phyloP scores from a whole-genome alignment of 1,140 invertebrate genomes.

The Camponotus floridanus region DNA sequence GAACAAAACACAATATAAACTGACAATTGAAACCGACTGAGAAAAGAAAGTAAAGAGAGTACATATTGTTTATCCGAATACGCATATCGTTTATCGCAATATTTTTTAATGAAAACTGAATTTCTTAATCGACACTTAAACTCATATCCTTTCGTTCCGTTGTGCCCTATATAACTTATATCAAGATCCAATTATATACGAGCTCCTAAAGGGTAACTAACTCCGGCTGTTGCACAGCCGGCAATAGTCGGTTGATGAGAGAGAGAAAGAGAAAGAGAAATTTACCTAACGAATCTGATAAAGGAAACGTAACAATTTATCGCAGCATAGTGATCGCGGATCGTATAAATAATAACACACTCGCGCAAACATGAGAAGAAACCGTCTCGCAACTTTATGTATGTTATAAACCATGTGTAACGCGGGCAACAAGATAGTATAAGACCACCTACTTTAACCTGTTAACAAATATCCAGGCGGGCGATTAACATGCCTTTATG shows the following conservation, averaged over 20 bases:
- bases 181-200: slow-evolving; percentile 8
- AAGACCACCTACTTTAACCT: slow-evolving; percentile 75
- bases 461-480: slow-evolving; percentile 80
- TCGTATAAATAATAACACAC: slow-evolving; percentile 48
- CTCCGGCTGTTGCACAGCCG: slow-evolving; percentile 22
- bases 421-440: slow-evolving; percentile 61
- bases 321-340: slow-evolving; percentile 13
- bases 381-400: slow-evolving; percentile 52
- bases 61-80: background rate
- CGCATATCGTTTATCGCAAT: background rate
- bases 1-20: too few relatives aligned
- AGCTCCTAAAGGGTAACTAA: slow-evolving; percentile 6
- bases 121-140: background rate
- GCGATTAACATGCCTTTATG: slow-evolving; percentile 75
- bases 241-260: background rate
- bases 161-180: background rate
- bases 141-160: slow-evolving; percentile 3
- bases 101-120: slow-evolving; percentile 10
- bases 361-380: slow-evolving; percentile 22
- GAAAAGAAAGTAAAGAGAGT: background rate
- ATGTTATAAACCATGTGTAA: slow-evolving; percentile 70
- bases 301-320: slow-evolving; percentile 49
- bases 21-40: too few relatives aligned
- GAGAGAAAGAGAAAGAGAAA: background rate
- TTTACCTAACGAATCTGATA: slow-evolving; percentile 39